A percentile compares a stretch with the other conserved stretches of the same genome.
These are phyloP conservation scores for Clamator glandarius DNA, from an alignment of 2,797 vertebrate species.

Conservation along the genomic window DNA sequence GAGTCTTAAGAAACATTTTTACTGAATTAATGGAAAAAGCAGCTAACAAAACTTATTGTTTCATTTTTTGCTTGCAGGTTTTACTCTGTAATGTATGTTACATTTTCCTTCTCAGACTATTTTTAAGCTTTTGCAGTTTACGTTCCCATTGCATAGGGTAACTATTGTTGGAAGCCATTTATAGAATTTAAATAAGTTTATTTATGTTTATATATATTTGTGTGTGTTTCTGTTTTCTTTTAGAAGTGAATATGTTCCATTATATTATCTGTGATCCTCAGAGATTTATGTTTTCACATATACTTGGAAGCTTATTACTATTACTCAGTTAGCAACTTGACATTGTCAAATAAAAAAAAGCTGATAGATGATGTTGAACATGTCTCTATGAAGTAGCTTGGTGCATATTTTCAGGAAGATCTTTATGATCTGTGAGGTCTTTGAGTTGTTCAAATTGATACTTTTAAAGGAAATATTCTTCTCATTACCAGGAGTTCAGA, in stretches of 20 bases:
- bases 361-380: neutral
- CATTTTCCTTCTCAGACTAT: neutral
- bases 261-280: neutral
- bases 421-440: neutral
- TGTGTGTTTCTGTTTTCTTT: neutral
- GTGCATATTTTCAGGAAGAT: neutral
- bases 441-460: neutral
- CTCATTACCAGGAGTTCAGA: neutral
- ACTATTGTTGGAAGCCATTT: neutral
- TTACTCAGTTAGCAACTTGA: neutral
- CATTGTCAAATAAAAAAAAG: neutral
- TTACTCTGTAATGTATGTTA: neutral
- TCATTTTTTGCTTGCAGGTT: neutral
- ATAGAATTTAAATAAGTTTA: neutral
- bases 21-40: neutral
- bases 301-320: neutral
- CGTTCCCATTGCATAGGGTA: neutral
- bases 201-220: rapidly evolving
- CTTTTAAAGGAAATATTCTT: neutral
- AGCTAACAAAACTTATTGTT: neutral
- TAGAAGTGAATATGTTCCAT: neutral
- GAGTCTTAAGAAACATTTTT: slow-evolving; percentile 40
- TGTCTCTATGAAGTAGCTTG: neutral
- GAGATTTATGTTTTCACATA: neutral
- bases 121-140: neutral